Conservation (phyloP, 2,797 vertebrate genomes). For the Sebastes kiyomatsui region DNA sequence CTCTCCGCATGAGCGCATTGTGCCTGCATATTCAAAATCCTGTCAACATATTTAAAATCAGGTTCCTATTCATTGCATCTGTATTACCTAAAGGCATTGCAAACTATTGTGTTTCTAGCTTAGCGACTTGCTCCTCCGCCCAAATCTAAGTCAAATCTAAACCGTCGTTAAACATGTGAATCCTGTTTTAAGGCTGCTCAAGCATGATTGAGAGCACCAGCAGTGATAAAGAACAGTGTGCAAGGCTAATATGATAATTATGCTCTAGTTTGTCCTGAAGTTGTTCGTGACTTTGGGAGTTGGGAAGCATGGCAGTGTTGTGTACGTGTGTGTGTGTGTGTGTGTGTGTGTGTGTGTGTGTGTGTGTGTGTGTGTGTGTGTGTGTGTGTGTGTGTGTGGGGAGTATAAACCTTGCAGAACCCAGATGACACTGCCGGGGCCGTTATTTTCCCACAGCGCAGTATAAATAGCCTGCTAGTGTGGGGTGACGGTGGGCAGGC, state of each 20-base stretch:
- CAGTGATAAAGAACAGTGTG: background rate
- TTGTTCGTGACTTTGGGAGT: conserved; percentile 35
- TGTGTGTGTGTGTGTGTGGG: conserved; percentile 22
- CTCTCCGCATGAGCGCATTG: conserved; percentile 6
- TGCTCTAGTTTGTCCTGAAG: background rate
- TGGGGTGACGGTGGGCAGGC: conserved; percentile 73
- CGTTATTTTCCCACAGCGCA: conserved; percentile 81
- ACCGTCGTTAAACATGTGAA: background rate
- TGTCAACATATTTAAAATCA: conserved; percentile 4
- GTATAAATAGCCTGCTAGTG: conserved; percentile 83
- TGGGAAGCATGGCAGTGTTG: conserved; percentile 22
- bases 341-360: background rate
- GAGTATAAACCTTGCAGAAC: conserved; percentile 60
- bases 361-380: background rate
- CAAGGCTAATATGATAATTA: background rate
- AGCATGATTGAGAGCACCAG: background rate
- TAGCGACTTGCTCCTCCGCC: background rate
- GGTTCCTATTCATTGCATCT: background rate
- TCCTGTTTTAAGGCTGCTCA: background rate
- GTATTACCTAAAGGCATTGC: background rate
- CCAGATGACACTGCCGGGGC: conserved; percentile 60
- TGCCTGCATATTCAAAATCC: conserved; percentile 2
- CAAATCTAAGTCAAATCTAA: background rate
- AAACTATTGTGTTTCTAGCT: background rate
- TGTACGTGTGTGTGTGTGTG: conserved; percentile 20